phyloP scores from a whole-genome alignment of 2,113 vertebrate species.

The Rhizomys pruinosus region DNA sequence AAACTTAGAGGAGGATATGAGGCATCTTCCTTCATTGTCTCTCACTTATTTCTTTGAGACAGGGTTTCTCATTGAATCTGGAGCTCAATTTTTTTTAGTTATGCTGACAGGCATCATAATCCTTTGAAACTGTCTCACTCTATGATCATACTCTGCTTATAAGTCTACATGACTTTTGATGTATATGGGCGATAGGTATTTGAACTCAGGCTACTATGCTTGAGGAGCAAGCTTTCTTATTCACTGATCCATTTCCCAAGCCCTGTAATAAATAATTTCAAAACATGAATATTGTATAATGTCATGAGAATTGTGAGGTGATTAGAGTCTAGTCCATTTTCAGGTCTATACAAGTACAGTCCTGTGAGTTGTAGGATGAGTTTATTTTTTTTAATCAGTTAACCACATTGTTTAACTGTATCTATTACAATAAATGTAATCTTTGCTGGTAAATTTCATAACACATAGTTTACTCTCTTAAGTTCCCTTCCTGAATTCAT shows the following conservation, averaged over 20 bases:
- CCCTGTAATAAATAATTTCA: background rate
- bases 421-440: background rate
- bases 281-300: background rate
- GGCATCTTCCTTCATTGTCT: too few species aligned
- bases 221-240: background rate
- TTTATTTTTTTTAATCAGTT: background rate
- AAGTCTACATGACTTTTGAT: too few species aligned
- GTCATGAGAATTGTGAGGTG: background rate
- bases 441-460: background rate
- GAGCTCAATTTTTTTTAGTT: too few species aligned
- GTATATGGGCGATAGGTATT: background rate
- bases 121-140: too few species aligned
- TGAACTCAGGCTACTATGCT: too few species aligned
- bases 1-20: too few species aligned
- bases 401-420: background rate
- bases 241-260: background rate
- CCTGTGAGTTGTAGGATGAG: background rate
- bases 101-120: too few species aligned
- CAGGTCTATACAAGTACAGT: background rate
- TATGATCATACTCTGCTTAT: too few species aligned
- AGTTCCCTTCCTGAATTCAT: background rate
- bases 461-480: background rate
- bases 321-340: background rate
- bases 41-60: too few species aligned
- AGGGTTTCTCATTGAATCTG: too few species aligned